phyloP scores from a whole-genome alignment of 2,797 vertebrate genomes.

The Girardinus metallicus region DNA sequence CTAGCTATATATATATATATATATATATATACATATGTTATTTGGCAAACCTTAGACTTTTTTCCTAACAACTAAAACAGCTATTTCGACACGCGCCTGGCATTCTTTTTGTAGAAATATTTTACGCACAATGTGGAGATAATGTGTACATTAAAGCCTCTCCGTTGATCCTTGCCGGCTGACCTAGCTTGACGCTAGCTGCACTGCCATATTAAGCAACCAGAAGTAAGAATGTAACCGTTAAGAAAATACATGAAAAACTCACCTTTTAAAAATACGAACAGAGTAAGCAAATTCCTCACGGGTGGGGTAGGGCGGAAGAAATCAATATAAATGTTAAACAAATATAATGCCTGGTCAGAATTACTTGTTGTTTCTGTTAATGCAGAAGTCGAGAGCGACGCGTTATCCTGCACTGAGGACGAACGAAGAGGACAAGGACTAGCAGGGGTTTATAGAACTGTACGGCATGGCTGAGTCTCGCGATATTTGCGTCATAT shows the following conservation, averaged over 20 bases:
- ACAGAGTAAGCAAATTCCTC: fast-evolving
- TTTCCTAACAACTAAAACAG: background rate
- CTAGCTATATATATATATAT: background rate
- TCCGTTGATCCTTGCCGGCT: conserved; percentile 31
- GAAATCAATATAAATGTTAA: fast-evolving
- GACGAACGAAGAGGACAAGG: conserved; percentile 82
- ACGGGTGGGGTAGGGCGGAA: fast-evolving
- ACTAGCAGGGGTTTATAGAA: conserved; percentile 38
- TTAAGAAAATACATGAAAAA: conserved; percentile 14
- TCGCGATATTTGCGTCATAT: conserved; percentile 52
- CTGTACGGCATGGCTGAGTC: background rate
- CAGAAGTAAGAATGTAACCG: background rate
- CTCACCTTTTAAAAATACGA: conserved; percentile 36
- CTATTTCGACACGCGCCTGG: background rate
- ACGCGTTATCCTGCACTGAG: conserved; percentile 87
- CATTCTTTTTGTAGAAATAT: no score
- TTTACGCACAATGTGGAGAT: background rate
- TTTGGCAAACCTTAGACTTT: background rate
- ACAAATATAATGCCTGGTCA: background rate
- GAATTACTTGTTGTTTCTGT: background rate
- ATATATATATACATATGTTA: no score
- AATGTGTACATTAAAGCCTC: background rate
- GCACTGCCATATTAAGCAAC: conserved; percentile 34
- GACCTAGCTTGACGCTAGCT: conserved; percentile 26
- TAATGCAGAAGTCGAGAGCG: fast-evolving